Evolutionary conservation across 2,888 invertebrate species (phyloP).

Genomic region (Scotopteryx bipunctaria): DNA sequence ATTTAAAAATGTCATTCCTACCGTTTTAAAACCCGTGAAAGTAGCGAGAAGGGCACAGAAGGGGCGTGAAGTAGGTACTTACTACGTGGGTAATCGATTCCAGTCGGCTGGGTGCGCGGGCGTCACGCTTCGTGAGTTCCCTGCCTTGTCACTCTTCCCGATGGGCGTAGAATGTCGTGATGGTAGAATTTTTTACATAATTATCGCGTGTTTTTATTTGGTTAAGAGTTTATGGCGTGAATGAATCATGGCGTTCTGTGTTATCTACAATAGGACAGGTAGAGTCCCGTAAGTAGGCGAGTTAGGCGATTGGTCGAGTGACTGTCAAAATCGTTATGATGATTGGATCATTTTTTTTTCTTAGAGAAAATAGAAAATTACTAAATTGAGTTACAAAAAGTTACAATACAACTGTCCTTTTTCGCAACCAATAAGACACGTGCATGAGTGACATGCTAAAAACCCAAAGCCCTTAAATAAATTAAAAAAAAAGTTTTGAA

Average conservation of each 20-base stretch:
- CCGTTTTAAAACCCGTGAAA: conserved; percentile 23
- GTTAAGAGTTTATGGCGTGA: not conserved
- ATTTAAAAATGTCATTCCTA: conserved; percentile 26
- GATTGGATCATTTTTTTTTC: too few relatives aligned
- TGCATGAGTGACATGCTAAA: too few relatives aligned
- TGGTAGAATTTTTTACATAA: conserved; percentile 14
- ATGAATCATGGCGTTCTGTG: too few relatives aligned
- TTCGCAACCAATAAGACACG: too few relatives aligned
- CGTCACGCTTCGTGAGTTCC: conserved; percentile 49
- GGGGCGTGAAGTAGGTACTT: conserved; percentile 67
- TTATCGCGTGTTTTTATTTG: conserved; percentile 14
- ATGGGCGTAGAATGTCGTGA: conserved; percentile 26
- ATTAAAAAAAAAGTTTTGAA: not conserved
- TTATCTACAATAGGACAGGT: too few relatives aligned
- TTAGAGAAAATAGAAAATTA: not conserved
- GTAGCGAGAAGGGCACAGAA: conserved; percentile 51
- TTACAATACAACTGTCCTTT: too few relatives aligned
- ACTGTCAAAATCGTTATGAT: too few relatives aligned
- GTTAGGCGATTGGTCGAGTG: too few relatives aligned
- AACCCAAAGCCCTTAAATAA: too few relatives aligned
- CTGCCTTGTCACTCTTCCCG: conserved; percentile 23
- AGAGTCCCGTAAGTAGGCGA: too few relatives aligned
- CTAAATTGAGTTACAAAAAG: too few relatives aligned
- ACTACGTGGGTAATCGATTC: conserved; percentile 69
- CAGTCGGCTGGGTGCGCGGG: conserved; percentile 62